Conservation (phyloP, 1,140 invertebrate species). For the Gryon sp. region DNA sequence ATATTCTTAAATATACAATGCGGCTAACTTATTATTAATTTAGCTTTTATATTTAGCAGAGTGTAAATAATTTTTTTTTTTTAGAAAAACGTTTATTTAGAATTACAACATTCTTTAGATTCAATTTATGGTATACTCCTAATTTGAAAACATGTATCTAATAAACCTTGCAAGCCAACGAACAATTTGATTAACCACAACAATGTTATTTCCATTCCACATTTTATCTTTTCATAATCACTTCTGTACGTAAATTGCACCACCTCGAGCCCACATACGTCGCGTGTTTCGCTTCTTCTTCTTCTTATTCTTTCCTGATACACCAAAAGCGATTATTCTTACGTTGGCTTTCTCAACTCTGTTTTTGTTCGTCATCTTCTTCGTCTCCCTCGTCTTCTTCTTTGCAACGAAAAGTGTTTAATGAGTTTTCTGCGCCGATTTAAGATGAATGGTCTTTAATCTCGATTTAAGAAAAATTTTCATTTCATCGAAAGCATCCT, state of each 20-base stretch:
- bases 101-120: constrained; percentile 3
- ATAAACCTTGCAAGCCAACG: constrained; percentile 1
- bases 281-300: constrained; percentile 38
- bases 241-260: constrained; percentile 56
- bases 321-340: constrained; percentile 41
- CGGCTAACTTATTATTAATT: too few relatives aligned
- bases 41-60: too few relatives aligned
- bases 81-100: too few relatives aligned
- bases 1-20: too few relatives aligned
- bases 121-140: constrained; percentile 23
- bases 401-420: constrained; percentile 57
- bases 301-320: too few relatives aligned
- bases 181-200: constrained; percentile 41
- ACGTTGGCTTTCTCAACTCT: constrained; percentile 10
- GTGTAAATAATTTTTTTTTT: too few relatives aligned
- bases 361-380: constrained; percentile 35
- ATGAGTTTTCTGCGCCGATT: constrained; percentile 58
- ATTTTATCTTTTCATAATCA: constrained; percentile 48
- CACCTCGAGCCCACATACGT: constrained; percentile 56
- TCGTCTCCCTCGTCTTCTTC: constrained; percentile 36
- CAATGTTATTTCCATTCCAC: constrained; percentile 43
- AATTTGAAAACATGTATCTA: constrained; percentile 29
- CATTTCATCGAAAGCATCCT: too few relatives aligned
- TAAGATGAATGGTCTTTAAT: constrained; percentile 50
- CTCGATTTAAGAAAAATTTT: too few relatives aligned